phyloP scores from a whole-genome alignment of 1,140 invertebrate species.

The Temnothorax curvispinosus region DNA sequence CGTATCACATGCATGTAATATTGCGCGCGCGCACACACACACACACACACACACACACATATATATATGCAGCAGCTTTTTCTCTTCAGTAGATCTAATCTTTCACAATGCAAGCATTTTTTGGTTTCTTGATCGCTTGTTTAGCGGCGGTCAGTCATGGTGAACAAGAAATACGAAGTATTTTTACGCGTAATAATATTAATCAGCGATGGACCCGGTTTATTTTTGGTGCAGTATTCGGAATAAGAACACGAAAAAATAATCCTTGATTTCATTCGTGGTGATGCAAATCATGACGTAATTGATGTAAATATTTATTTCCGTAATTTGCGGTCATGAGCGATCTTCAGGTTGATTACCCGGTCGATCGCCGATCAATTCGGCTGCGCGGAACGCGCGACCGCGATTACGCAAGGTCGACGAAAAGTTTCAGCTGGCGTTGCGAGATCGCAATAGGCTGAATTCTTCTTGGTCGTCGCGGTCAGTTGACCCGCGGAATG shows the following conservation, averaged over 20 bases:
- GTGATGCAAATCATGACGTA: neutral
- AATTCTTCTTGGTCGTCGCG: slow-evolving; percentile 61
- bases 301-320: neutral
- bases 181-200: neutral
- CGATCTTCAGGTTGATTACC: neutral
- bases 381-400: slow-evolving; percentile 3
- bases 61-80: neutral
- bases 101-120: slow-evolving; percentile 1
- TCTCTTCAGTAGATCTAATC: neutral
- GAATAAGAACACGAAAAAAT: neutral
- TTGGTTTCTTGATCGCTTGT: neutral
- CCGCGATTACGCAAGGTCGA: slow-evolving; percentile 32
- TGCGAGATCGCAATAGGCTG: slow-evolving; percentile 45
- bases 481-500: slow-evolving; percentile 73
- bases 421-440: slow-evolving; percentile 58
- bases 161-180: neutral
- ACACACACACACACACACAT: too few species aligned
- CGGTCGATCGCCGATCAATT: slow-evolving; percentile 10
- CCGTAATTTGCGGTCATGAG: neutral
- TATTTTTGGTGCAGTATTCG: neutral
- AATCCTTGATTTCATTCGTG: neutral
- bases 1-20: neutral
- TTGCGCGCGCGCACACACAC: neutral
- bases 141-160: neutral
- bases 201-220: neutral